A percentile compares a stretch with the other conserved stretches of the same genome.
Conservation (phyloP, 2,113 vertebrate species). For the Sinocyclocheilus anshuiensis region DNA sequence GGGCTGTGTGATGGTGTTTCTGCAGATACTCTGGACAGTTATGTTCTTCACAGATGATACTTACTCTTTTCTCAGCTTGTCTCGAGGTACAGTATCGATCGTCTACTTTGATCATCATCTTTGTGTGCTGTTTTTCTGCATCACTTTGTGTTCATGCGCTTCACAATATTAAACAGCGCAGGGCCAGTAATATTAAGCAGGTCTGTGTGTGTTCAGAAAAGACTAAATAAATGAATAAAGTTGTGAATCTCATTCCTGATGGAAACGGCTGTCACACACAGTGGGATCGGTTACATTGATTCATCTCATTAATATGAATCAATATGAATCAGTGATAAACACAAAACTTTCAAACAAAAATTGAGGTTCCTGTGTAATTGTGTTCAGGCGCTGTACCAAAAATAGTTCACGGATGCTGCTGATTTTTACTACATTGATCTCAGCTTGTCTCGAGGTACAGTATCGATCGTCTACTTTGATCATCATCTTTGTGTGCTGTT, state of each 20-base stretch:
- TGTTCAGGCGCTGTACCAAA: no score
- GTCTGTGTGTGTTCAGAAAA: background rate
- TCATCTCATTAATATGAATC: background rate
- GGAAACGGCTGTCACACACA: background rate
- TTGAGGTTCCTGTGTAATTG: no score
- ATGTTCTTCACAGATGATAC: background rate
- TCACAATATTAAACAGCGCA: background rate
- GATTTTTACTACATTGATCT: accelerated
- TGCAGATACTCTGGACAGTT: background rate
- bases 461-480: background rate
- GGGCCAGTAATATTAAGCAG: background rate
- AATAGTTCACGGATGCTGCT: accelerated
- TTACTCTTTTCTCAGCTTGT: accelerated
- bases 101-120: background rate
- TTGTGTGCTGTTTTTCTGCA: background rate
- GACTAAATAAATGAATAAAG: background rate
- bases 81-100: background rate
- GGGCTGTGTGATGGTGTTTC: slow-evolving; percentile 1
- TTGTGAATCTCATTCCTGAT: background rate
- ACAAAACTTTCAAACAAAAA: no score
- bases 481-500: background rate
- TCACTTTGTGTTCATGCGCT: background rate
- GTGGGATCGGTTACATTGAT: background rate
- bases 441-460: background rate
- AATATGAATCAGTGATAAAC: no score